A percentile compares a stretch with the other conserved stretches of the same genome.
Evolutionary conservation across 2,113 vertebrate species (phyloP).

Genomic region (Otus sunia): DNA sequence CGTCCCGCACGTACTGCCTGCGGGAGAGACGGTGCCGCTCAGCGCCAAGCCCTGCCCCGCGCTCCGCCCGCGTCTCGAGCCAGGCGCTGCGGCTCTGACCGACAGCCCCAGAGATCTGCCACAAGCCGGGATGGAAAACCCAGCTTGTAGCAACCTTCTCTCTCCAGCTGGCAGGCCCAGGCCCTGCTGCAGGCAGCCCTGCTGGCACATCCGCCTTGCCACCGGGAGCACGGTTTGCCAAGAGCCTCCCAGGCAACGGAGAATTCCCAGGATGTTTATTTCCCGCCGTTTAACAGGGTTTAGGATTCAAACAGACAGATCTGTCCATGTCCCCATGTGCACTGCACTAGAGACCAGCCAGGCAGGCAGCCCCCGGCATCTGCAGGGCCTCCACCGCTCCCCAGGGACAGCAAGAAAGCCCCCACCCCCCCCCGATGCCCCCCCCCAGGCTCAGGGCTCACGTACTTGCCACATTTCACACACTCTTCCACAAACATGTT

Average conservation of each 20-base stretch:
- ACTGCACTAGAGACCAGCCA: not conserved
- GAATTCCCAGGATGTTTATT: not conserved
- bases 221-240: not conserved
- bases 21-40: fast-evolving
- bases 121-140: not conserved
- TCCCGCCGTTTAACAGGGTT: not conserved
- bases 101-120: not conserved
- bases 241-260: not conserved
- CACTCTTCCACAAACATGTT: conserved; percentile 99
- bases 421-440: not conserved
- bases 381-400: not conserved
- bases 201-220: not conserved
- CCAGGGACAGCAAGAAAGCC: fast-evolving
- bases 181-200: not conserved
- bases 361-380: not conserved
- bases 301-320: not conserved
- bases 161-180: not conserved
- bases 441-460: not conserved
- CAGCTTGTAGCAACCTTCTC: not conserved
- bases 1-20: conserved; percentile 93
- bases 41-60: not conserved
- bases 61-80: not conserved
- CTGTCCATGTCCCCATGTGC: fast-evolving
- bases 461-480: conserved; percentile 91
- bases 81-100: not conserved